Conservation (phyloP, 2,888 invertebrate genomes). For the Parelbella ahira region DNA sequence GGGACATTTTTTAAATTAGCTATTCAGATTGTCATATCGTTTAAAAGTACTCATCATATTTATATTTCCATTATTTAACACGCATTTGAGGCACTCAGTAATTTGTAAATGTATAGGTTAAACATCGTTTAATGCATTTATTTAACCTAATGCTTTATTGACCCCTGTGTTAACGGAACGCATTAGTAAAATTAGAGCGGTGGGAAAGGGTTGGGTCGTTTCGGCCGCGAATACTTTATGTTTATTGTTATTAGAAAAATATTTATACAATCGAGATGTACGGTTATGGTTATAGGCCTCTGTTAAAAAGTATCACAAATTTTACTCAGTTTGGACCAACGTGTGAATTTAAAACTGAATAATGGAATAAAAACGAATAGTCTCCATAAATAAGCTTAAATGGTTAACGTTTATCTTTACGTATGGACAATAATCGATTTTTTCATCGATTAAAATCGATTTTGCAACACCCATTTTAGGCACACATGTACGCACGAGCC, state of each 20-base stretch:
- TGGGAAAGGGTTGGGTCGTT: constrained; percentile 71
- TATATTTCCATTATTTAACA: no score
- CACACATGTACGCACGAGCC: neutral
- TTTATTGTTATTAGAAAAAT: constrained; percentile 80
- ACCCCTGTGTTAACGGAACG: constrained; percentile 61
- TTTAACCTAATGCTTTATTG: constrained; percentile 60
- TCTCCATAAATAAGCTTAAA: constrained; percentile 16
- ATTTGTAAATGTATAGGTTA: constrained; percentile 63
- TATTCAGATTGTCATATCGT: no score
- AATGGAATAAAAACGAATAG: constrained; percentile 8
- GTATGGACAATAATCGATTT: constrained; percentile 9
- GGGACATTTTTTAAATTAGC: no score
- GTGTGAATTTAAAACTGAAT: constrained; percentile 22
- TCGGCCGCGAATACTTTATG: constrained; percentile 59
- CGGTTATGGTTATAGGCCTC: constrained; percentile 60
- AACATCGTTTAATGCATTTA: constrained; percentile 62
- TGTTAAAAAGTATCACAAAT: no score
- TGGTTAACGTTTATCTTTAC: neutral
- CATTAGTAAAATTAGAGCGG: constrained; percentile 80
- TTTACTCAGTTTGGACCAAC: constrained; percentile 13
- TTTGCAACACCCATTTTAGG: no score
- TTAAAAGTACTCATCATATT: no score
- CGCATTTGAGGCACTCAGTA: constrained; percentile 36
- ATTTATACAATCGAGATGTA: constrained; percentile 74
- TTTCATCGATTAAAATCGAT: no score